Percentiles rank a stretch among this genome's conserved stretches.
Evolutionary conservation across 2,113 vertebrate species (phyloP).

Genomic region (Pluvialis apricaria): DNA sequence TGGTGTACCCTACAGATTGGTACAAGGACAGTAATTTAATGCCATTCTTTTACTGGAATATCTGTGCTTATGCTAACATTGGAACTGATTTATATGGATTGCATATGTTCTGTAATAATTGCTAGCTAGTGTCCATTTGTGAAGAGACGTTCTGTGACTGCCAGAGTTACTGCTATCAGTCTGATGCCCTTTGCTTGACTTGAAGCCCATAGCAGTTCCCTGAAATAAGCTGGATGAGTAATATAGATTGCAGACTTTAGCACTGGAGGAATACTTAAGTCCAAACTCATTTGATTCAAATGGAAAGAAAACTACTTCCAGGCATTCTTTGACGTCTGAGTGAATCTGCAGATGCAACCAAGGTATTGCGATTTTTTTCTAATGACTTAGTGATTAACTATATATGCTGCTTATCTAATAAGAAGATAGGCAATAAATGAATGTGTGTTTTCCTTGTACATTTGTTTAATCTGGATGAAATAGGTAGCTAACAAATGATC

Average conservation of each 20-base stretch:
- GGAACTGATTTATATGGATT: neutral
- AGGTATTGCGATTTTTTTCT: neutral
- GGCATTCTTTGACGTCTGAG: constrained; percentile 16
- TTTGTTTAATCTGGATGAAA: neutral
- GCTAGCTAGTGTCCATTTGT: neutral
- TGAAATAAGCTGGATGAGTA: constrained; percentile 23
- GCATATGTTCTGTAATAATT: neutral
- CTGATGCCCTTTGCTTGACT: constrained; percentile 9
- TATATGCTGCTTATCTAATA: neutral
- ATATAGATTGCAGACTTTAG: neutral
- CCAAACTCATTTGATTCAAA: constrained; percentile 26
- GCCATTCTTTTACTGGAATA: neutral
- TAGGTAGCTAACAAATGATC: neutral
- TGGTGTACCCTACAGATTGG: neutral
- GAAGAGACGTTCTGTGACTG: neutral
- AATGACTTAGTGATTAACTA: neutral
- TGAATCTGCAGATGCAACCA: neutral
- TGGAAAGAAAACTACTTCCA: constrained; percentile 24
- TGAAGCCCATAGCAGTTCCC: neutral
- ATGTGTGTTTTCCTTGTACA: neutral
- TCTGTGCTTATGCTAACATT: neutral
- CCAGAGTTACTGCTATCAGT: neutral
- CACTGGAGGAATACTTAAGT: constrained; percentile 4
- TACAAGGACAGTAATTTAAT: neutral
- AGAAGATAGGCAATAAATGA: neutral